A percentile compares a stretch with the other conserved stretches of the same genome.
These are phyloP conservation scores for Cryptosula pallasiana DNA, from an alignment of 2,888 invertebrate genomes.

Conservation along the genomic window DNA sequence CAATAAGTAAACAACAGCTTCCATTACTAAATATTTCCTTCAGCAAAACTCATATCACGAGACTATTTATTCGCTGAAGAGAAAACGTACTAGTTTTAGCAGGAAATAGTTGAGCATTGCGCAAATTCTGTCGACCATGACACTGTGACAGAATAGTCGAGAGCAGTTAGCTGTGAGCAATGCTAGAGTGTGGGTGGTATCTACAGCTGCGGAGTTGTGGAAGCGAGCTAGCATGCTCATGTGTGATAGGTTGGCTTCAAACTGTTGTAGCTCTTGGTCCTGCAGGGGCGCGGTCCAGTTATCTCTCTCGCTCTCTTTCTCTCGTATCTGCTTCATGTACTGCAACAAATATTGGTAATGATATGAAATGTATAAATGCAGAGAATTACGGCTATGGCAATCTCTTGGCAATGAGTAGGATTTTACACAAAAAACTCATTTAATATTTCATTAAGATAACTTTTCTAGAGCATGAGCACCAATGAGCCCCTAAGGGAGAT, in stretches of 20 bases:
- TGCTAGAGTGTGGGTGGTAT: constrained; percentile 78
- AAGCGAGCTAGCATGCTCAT: constrained; percentile 76
- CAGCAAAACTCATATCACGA: neutral
- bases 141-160: constrained; percentile 78
- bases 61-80: neutral
- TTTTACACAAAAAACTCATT: no score
- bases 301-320: constrained; percentile 63
- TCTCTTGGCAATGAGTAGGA: no score
- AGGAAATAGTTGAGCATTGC: constrained; percentile 94
- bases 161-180: constrained; percentile 44
- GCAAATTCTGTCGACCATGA: constrained; percentile 86
- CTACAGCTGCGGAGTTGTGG: constrained; percentile 83
- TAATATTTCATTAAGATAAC: no score
- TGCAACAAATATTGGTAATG: no score
- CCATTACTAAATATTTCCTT: no score
- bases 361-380: no score
- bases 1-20: no score
- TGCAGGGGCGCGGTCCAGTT: constrained; percentile 38
- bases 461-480: no score
- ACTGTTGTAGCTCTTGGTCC: constrained; percentile 71
- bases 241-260: constrained; percentile 55
- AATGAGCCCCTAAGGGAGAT: no score
- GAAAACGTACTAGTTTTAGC: constrained; percentile 63
- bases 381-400: no score
- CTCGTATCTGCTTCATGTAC: constrained; percentile 75